Evolutionary conservation across 2,797 vertebrate species (phyloP), one percentile per base, ranked within the genome.

Genomic region (Rhinatrema bivittatum): DNA sequence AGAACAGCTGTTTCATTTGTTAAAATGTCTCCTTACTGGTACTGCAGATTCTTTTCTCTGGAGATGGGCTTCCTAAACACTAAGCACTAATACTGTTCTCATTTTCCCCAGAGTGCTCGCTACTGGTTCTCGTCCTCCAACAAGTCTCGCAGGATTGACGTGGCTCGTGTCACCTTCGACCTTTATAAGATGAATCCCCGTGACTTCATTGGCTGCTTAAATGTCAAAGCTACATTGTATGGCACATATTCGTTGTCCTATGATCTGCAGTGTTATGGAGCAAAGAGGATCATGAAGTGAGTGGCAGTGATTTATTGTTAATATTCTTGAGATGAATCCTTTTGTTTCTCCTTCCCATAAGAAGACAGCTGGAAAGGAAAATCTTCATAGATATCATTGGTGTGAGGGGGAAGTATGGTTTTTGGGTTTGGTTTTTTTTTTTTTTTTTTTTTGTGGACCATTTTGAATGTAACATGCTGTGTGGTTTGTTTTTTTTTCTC

Each of bases 131-230:
- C 64, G 10, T 41, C 74, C 45, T 57, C 58, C 13, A 63, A 58
- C 3, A 55, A 40, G 38, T 60, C 62, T 7, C 47, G 53, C 16
- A 76, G 56, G 32, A 92, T 87, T 2, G 89, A 97, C 5, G 86
- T 98, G 7, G 94, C 87, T 25, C 85, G 80, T 1, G 15, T 97
- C 53, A 94, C 90, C 2, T 88, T 97, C 1, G 87, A 94, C 67
- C 80, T 98, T 16, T 97, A 97, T 65, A 98, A 97, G 72, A 84
- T 81, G 62, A 82, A 82, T 57, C 94, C 94, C 0, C 79, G 65
- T 38, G 92, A 97, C 64, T 85, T 95, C 64, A 84, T 91, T 22
- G 93, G 94, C 50, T 94, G 89, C 64, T 68, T 95, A 64, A 96
- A 90, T 0, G 52, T 97, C 48, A 93, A 94, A 39, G 91, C 89